Evolutionary conservation across 2,888 invertebrate genomes (phyloP).

Genomic region (Athripsodes cinereus): DNA sequence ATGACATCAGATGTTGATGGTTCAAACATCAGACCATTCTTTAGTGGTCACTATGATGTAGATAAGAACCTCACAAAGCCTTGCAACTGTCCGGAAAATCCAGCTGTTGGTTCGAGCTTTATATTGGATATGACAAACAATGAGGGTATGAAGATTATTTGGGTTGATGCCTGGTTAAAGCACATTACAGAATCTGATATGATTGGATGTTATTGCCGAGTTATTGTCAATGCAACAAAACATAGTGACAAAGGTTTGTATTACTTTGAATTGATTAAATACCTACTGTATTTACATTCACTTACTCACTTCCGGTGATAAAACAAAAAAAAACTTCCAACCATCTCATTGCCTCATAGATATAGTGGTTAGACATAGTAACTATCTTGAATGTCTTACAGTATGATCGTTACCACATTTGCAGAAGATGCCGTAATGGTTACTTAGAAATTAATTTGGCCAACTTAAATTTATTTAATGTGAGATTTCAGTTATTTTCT

Average conservation of each 20-base stretch:
- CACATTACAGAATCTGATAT: conserved; percentile 60
- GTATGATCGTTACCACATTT: no score
- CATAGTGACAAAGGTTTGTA: conserved; percentile 35
- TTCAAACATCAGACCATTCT: conserved; percentile 50
- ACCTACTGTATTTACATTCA: no score
- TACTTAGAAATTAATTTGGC: no score
- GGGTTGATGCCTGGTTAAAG: conserved; percentile 56
- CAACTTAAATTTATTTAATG: no score
- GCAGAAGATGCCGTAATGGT: no score
- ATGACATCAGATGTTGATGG: conserved; percentile 60
- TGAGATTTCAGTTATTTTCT: no score
- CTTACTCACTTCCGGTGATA: no score
- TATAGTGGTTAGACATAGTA: no score
- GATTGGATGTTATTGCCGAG: conserved; percentile 59
- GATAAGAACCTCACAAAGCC: conserved; percentile 26
- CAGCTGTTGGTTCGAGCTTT: conserved; percentile 57
- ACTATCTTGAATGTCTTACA: no score
- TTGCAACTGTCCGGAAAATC: conserved; percentile 63
- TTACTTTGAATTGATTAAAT: no score
- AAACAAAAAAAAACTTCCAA: no score
- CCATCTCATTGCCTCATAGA: no score
- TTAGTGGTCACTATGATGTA: conserved; percentile 37
- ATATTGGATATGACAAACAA: conserved; percentile 61
- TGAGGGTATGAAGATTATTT: conserved; percentile 52
- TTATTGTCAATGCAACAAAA: conserved; percentile 49